Evolutionary conservation across 2,113 vertebrate genomes (phyloP).

Genomic region (Lepisosteus osseus): DNA sequence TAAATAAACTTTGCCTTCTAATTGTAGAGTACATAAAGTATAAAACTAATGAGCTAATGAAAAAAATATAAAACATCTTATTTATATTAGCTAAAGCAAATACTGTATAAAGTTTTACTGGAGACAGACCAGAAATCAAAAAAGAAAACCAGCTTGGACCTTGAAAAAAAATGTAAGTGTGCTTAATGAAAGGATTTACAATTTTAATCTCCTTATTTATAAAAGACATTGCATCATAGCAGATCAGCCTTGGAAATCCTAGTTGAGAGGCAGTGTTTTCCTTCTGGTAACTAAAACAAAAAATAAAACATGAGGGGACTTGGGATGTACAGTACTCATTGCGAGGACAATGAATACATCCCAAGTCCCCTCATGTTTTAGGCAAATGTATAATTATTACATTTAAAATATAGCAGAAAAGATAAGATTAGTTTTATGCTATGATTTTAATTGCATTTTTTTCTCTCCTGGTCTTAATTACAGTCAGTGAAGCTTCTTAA

Average conservation of each 20-base stretch:
- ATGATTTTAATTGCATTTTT: too few relatives aligned
- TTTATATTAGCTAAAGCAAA: too few relatives aligned
- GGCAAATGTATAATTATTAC: too few relatives aligned
- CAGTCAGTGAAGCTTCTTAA: too few relatives aligned
- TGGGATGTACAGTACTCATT: too few relatives aligned
- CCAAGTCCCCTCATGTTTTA: not conserved
- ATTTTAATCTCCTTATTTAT: constrained; percentile 20
- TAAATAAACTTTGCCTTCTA: too few relatives aligned
- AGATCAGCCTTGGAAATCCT: constrained; percentile 1
- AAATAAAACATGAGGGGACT: not conserved
- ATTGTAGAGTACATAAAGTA: too few relatives aligned
- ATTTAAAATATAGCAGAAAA: too few relatives aligned
- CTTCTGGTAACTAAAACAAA: constrained; percentile 9
- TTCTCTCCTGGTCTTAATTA: too few relatives aligned
- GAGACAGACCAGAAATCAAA: not conserved
- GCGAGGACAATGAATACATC: constrained; percentile 1
- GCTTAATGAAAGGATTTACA: constrained; percentile 20
- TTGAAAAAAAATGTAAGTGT: constrained; percentile 13
- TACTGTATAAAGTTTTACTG: not conserved
- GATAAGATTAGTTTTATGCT: too few relatives aligned
- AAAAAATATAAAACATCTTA: too few relatives aligned
- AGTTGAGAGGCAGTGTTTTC: not conserved
- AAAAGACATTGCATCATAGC: not conserved
- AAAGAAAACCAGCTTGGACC: constrained; percentile 4
- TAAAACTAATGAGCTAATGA: too few relatives aligned